Conservation (phyloP, 2,888 invertebrate species). For the Athetis lepigone region DNA sequence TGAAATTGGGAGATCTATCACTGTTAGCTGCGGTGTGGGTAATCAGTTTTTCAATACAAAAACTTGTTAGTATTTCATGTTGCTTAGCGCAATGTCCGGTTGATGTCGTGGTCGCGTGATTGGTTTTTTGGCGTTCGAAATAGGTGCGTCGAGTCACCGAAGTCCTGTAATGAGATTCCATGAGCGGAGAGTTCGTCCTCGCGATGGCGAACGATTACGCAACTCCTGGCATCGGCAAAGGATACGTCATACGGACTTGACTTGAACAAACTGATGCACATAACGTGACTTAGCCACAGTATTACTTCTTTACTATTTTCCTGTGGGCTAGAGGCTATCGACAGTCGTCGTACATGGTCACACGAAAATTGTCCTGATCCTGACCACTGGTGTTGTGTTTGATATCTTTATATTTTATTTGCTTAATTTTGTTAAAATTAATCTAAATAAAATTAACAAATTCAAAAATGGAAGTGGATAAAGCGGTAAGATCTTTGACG, state of each 20-base stretch:
- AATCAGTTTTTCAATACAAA: conserved; percentile 40
- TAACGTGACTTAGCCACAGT: conserved; percentile 82
- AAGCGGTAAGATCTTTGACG: conserved; percentile 36
- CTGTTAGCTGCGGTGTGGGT: conserved; percentile 40
- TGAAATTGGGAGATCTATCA: conserved; percentile 51
- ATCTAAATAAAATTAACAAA: not conserved
- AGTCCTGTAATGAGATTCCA: conserved; percentile 76
- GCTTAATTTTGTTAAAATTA: conserved; percentile 22
- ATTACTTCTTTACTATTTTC: conserved; percentile 83
- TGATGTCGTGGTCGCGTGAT: conserved; percentile 45
- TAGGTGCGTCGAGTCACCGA: conserved; percentile 61
- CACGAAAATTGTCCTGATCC: conserved; percentile 58
- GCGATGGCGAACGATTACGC: conserved; percentile 63
- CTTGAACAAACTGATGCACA: conserved; percentile 66
- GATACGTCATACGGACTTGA: conserved; percentile 78
- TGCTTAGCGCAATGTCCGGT: conserved; percentile 56
- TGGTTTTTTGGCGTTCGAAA: conserved; percentile 54
- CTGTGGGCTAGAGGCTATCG: conserved; percentile 72
- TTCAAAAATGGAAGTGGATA: conserved; percentile 6
- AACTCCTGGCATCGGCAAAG: conserved; percentile 68
- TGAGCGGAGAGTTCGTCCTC: conserved; percentile 76
- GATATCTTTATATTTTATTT: conserved; percentile 21
- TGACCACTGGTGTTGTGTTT: conserved; percentile 40
- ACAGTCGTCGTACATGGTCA: conserved; percentile 63
- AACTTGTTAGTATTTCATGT: conserved; percentile 37